phyloP scores from a whole-genome alignment of 2,888 invertebrate genomes.

The Drosophila affinis region DNA sequence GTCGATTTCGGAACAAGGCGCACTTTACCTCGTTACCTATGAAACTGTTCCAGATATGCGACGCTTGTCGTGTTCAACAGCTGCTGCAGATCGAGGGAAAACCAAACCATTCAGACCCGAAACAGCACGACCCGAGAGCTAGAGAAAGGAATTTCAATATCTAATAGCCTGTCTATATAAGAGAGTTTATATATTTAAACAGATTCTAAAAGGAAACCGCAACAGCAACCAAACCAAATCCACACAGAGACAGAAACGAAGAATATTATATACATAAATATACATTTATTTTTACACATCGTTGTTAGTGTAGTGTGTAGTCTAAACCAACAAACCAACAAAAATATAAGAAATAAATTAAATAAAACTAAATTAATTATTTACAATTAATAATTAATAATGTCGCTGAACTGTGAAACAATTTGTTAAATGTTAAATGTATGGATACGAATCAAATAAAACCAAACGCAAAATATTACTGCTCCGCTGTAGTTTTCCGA shows the following conservation, averaged over 20 bases:
- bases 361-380: conserved; percentile 62
- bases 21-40: conserved; percentile 79
- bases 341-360: conserved; percentile 40
- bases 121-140: conserved; percentile 31
- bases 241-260: conserved; percentile 46
- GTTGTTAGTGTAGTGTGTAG: conserved; percentile 78
- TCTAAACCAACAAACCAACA: conserved; percentile 35
- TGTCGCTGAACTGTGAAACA: conserved; percentile 72
- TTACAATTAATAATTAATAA: conserved; percentile 52
- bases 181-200: conserved; percentile 11
- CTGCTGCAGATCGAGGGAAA: background rate
- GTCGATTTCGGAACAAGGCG: conserved; percentile 70
- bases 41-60: conserved; percentile 55
- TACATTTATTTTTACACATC: conserved; percentile 79
- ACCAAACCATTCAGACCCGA: conserved; percentile 14
- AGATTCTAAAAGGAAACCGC: conserved; percentile 24
- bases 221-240: conserved; percentile 15
- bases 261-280: conserved; percentile 42
- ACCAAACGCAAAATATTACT: conserved; percentile 19
- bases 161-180: conserved; percentile 32
- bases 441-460: conserved; percentile 53
- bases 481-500: background rate
- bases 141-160: conserved; percentile 41
- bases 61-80: conserved; percentile 18
- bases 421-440: conserved; percentile 75